phyloP scores from a whole-genome alignment of 2,888 invertebrate species.

The Heliconius aoede region DNA sequence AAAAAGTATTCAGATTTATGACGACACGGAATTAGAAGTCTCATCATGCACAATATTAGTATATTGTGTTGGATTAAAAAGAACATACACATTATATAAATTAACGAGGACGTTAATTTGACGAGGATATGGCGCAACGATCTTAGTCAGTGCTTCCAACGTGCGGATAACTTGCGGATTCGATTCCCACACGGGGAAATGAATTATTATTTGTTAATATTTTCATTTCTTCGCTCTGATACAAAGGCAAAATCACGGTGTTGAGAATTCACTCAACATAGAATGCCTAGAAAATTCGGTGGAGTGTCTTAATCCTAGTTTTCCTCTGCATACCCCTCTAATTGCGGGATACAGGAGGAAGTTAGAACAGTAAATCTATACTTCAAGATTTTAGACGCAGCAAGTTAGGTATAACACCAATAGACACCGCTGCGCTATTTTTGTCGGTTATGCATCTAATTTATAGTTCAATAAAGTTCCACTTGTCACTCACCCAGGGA shows the following conservation, averaged over 20 bases:
- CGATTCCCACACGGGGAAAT: no score
- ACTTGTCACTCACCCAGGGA: slow-evolving; percentile 79
- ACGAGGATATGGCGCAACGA: neutral
- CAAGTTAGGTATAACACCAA: slow-evolving; percentile 70
- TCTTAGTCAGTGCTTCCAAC: neutral
- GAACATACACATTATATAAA: slow-evolving; percentile 64
- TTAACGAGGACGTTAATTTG: slow-evolving; percentile 56
- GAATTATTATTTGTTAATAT: no score
- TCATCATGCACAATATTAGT: slow-evolving; percentile 60
- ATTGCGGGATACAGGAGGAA: no score
- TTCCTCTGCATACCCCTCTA: no score
- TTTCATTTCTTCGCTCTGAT: no score
- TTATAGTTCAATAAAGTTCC: slow-evolving; percentile 81
- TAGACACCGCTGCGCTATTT: slow-evolving; percentile 67
- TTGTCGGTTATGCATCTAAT: slow-evolving; percentile 75
- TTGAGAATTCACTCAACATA: no score
- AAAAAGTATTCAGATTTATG: slow-evolving; percentile 55
- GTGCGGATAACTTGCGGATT: no score
- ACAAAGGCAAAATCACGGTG: no score
- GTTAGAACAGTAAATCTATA: neutral
- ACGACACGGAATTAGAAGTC: slow-evolving; percentile 69
- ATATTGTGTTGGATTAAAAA: slow-evolving; percentile 62
- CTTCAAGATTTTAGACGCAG: slow-evolving; percentile 54
- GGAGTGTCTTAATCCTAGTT: no score
- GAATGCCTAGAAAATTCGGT: no score